Conservation (phyloP, 2,113 vertebrate species). For the Camelus bactrianus region DNA sequence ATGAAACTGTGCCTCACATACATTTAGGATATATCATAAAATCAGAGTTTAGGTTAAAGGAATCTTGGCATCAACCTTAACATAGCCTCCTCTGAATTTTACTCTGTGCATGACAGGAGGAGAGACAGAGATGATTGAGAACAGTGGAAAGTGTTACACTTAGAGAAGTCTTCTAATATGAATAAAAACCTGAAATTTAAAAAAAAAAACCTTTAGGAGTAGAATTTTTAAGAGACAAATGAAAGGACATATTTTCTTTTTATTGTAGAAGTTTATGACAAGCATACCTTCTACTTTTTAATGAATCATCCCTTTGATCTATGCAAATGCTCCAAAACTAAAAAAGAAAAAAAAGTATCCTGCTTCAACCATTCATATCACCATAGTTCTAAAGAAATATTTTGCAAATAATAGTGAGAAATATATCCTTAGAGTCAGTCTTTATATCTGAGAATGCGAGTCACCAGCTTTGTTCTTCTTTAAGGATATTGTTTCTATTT, state of each 20-base stretch:
- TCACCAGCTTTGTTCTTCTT: background rate
- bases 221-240: background rate
- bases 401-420: background rate
- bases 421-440: background rate
- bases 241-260: background rate
- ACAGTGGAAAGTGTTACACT: background rate
- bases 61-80: background rate
- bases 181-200: background rate
- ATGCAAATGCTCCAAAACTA: background rate
- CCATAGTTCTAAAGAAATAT: background rate
- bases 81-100: background rate
- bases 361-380: background rate
- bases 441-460: background rate
- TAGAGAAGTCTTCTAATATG: background rate
- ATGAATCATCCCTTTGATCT: background rate
- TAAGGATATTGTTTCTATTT: background rate
- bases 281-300: background rate
- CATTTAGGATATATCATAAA: background rate
- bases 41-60: background rate
- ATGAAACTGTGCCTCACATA: background rate
- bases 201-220: background rate
- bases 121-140: background rate
- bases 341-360: background rate
- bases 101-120: background rate
- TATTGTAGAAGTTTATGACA: background rate